Evolutionary conservation across 2,113 vertebrate species (phyloP).

Genomic region (Ammodytes marinus): DNA sequence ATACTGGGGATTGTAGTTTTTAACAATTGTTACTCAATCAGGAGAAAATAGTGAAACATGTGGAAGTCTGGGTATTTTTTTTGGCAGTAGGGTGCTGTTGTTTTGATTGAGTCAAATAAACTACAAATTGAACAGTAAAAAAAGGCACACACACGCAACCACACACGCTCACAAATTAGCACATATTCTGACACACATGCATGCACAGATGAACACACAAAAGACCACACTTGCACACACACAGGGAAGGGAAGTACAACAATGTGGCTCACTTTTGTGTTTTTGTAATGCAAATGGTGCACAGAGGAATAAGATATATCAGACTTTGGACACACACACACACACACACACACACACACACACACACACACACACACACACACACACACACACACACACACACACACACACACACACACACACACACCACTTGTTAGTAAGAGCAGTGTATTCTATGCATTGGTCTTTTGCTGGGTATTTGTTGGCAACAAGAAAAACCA

Average conservation of each 20-base stretch:
- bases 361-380: no score
- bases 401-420: no score
- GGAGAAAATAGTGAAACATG: no score
- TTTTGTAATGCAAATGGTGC: background rate
- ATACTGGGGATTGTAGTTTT: no score
- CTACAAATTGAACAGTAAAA: no score
- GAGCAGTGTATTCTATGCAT: background rate
- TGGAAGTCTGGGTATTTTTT: no score
- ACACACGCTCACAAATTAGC: conserved; percentile 39
- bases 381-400: no score
- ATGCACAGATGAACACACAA: background rate
- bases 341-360: no score
- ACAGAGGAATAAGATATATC: background rate
- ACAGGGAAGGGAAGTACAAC: conserved; percentile 2
- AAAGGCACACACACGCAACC: no score
- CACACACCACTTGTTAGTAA: background rate
- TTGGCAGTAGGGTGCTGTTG: no score
- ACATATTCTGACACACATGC: background rate
- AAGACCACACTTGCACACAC: background rate
- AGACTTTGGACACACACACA: background rate
- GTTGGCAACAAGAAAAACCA: background rate
- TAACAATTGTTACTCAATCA: no score
- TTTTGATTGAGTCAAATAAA: no score
- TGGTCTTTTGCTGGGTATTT: background rate
- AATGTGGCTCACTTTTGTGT: background rate